These are phyloP conservation scores for Phalangium opilio DNA, from an alignment of 2,888 invertebrate genomes.

Conservation along the genomic window DNA sequence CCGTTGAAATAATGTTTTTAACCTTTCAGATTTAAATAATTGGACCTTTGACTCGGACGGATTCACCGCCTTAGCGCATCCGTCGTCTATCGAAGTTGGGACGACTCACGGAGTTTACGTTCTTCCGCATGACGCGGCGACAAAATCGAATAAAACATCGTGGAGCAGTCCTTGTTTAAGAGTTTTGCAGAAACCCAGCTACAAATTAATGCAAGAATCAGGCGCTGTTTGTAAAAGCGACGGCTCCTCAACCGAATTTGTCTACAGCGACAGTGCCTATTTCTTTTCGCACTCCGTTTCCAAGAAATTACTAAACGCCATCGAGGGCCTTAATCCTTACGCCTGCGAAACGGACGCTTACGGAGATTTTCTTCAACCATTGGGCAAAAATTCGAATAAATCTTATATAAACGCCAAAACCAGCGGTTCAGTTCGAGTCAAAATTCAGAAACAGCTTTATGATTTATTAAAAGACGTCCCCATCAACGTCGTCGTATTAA, in stretches of 20 bases:
- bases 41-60: constrained; percentile 22
- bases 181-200: constrained; percentile 35
- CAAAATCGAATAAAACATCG: constrained; percentile 16
- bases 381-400: constrained; percentile 27
- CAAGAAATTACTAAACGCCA: constrained; percentile 27
- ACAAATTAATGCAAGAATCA: constrained; percentile 28
- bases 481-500: constrained; percentile 28
- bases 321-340: constrained; percentile 24
- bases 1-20: background rate
- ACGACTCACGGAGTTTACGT: constrained; percentile 36
- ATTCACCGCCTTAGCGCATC: constrained; percentile 35
- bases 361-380: constrained; percentile 34
- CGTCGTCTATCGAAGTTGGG: constrained; percentile 31
- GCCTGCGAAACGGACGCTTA: constrained; percentile 35
- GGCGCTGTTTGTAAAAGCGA: constrained; percentile 26
- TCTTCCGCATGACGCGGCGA: constrained; percentile 17
- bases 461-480: constrained; percentile 25
- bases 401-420: constrained; percentile 27
- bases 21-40: background rate
- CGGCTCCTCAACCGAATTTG: constrained; percentile 21
- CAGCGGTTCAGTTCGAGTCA: constrained; percentile 23
- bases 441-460: constrained; percentile 26
- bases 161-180: constrained; percentile 26
- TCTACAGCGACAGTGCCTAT: constrained; percentile 36
- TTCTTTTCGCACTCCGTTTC: constrained; percentile 31